phyloP scores from a whole-genome alignment of 2,113 vertebrate species.

The Nansenia antarctica region DNA sequence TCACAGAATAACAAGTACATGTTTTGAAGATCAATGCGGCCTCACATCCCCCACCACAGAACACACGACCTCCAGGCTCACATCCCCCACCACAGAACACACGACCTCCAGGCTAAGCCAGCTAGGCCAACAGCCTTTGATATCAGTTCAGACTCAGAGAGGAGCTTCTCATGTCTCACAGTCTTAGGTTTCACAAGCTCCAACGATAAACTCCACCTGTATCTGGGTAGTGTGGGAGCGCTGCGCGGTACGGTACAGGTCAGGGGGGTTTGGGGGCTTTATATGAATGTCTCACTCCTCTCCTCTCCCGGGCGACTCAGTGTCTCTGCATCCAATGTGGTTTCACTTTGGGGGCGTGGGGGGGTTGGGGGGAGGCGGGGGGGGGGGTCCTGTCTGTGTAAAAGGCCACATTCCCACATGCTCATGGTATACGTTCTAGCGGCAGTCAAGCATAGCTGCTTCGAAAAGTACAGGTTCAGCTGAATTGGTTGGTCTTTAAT shows the following conservation, averaged over 20 bases:
- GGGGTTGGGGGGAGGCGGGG: too few species aligned
- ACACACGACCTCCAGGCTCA: too few species aligned
- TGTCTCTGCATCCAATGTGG: conserved; percentile 31
- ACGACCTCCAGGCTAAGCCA: too few species aligned
- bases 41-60: too few species aligned
- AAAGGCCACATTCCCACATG: conserved; percentile 39
- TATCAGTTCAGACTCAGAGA: not conserved
- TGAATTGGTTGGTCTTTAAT: conserved; percentile 24
- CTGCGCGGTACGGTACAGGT: not conserved
- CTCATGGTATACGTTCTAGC: conserved; percentile 25
- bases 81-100: too few species aligned
- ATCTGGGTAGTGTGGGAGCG: not conserved
- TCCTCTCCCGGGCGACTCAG: not conserved
- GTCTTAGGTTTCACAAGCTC: not conserved
- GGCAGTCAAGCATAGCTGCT: conserved; percentile 24
- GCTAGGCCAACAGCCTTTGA: too few species aligned
- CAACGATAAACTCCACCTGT: not conserved
- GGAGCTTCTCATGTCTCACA: not conserved
- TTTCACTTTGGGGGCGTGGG: conserved; percentile 44
- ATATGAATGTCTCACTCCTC: not conserved
- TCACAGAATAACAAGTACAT: too few species aligned
- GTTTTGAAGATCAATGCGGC: too few species aligned
- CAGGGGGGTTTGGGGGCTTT: not conserved
- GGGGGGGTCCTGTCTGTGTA: conserved; percentile 8
- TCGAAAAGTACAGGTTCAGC: conserved; percentile 12